Base-by-base conservation (phyloP, 2,797 vertebrate species). In the Coreius guichenoti region DNA sequence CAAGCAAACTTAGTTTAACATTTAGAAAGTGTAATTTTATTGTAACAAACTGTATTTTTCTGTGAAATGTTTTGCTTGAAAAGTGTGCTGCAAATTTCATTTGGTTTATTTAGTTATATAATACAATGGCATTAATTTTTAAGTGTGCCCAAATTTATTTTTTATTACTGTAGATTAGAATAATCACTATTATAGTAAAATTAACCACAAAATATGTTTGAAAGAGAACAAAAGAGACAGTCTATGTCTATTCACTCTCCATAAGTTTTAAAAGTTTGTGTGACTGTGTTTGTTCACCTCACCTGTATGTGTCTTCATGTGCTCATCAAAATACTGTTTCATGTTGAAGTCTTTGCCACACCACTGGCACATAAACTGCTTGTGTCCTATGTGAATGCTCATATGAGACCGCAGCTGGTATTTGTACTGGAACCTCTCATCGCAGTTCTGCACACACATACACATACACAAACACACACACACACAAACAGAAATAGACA, bases 311-410 rank as follows among this genome's bases (percentile, higher is more conserved):
- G 97, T 99, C 92, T 99, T 99, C 98, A 99, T 98, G 95, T 99
- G 98, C 90, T 99, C 98, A 7, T 99, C 97, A 23, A 99, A 99
- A 95, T 99, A 99, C 96, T 99, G 98, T 90, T 99, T 99, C 98
- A 99, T 99, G 95, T 98, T 99, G 95, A 99, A 99, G 94, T 99
- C 98, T 92, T 99, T 99, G 92, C 98, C 98, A 7, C 98, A 99
- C 98, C 98, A 99, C 91, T 99, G 98, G 93, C 98, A 99, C 98
- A 98, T 99, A 95, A 99, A 99, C 95, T 99, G 97, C 61, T 99
- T 99, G 95, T 98, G 97, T 84, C 98, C 98, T 6, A 99, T 98
- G 94, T 99, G 98, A 90, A 99, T 98, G 94, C 97, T 98, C 98
- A 99, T 99, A 93, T 99, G 98, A 72, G 98, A 99, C 82, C 97